phyloP scores from a whole-genome alignment of 2,113 vertebrate species.

The Tetrax tetrax region DNA sequence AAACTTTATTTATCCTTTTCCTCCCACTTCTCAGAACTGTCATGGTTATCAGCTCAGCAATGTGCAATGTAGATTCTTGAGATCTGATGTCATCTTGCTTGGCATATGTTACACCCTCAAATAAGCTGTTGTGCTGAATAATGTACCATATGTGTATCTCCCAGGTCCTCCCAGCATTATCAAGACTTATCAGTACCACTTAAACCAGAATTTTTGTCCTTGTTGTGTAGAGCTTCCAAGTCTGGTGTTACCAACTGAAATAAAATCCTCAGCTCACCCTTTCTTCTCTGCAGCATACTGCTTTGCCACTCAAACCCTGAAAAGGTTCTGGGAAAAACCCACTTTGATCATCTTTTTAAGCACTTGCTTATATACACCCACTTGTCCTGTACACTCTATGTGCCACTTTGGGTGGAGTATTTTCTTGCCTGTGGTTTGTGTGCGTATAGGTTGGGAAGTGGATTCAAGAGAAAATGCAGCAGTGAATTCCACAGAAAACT shows the following conservation, averaged over 20 bases:
- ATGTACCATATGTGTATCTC: constrained; percentile 36
- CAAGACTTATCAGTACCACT: not conserved
- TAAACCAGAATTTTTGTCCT: not conserved
- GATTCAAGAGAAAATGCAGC: not conserved
- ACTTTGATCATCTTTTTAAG: not conserved
- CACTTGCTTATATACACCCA: not conserved
- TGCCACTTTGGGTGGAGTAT: not conserved
- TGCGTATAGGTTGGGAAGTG: not conserved
- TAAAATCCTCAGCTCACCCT: constrained; percentile 7
- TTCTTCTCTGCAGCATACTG: not conserved
- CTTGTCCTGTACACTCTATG: not conserved
- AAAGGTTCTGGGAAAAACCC: not conserved
- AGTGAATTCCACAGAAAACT: not conserved
- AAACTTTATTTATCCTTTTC: constrained; percentile 37
- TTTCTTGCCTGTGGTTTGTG: not conserved
- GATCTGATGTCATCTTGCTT: constrained; percentile 46
- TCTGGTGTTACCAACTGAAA: not conserved
- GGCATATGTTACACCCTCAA: constrained; percentile 59
- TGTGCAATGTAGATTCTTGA: constrained; percentile 33
- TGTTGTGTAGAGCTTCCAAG: not conserved
- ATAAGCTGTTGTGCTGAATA: constrained; percentile 59
- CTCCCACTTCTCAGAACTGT: constrained; percentile 62
- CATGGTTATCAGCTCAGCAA: constrained; percentile 35
- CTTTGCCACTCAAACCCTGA: not conserved
- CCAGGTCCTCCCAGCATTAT: not conserved